A percentile compares a stretch with the other conserved stretches of the same genome.
These are phyloP conservation scores for Erannis defoliaria DNA, from an alignment of 2,888 invertebrate genomes.

Conservation along the genomic window DNA sequence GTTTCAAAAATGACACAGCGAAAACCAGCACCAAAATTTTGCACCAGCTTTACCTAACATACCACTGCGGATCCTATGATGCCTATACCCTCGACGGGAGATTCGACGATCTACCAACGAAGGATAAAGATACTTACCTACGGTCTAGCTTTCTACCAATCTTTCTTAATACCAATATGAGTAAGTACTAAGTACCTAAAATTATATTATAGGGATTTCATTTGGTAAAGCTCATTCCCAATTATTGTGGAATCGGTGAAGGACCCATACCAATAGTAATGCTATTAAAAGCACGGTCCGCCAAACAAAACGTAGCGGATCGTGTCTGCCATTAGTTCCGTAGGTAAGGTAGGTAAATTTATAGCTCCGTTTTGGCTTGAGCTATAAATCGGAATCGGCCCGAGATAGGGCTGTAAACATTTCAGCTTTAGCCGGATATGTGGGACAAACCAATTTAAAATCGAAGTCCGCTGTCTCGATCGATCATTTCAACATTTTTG, in stretches of 20 bases:
- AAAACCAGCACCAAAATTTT: too few relatives aligned
- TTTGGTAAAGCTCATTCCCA: background rate
- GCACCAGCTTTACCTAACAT: too few relatives aligned
- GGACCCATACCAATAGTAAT: background rate
- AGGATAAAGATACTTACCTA: too few relatives aligned
- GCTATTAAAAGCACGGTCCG: background rate
- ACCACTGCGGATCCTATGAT: too few relatives aligned
- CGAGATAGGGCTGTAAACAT: constrained; percentile 9
- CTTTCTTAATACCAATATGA: too few relatives aligned
- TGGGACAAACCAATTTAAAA: background rate
- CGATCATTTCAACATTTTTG: too few relatives aligned
- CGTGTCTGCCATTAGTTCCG: background rate
- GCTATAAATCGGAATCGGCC: constrained; percentile 26
- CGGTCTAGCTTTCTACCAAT: too few relatives aligned
- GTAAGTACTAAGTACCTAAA: too few relatives aligned
- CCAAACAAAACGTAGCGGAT: constrained; percentile 10
- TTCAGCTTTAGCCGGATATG: background rate
- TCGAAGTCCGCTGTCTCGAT: too few relatives aligned
- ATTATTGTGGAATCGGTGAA: background rate
- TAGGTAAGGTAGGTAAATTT: constrained; percentile 16
- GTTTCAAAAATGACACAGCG: too few relatives aligned
- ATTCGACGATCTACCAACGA: too few relatives aligned
- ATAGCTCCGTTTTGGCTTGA: constrained; percentile 12
- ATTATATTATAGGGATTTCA: background rate
- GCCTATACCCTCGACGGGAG: too few relatives aligned